Evolutionary conservation across 2,888 invertebrate genomes (phyloP), one percentile per base, ranked within the genome.

Genomic region (Nomada flava): DNA sequence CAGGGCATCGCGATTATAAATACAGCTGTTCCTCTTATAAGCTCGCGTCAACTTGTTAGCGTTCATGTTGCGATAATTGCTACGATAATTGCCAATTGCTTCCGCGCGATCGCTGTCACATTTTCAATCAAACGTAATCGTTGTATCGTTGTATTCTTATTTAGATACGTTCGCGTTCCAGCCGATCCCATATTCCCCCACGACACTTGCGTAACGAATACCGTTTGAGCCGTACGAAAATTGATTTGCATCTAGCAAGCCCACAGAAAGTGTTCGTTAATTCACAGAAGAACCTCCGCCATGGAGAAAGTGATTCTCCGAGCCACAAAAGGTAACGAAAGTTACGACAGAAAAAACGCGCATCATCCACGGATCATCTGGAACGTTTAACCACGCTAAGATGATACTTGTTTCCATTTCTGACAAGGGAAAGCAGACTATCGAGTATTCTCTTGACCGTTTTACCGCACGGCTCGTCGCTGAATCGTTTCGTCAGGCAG

Each of bases 401-500:
- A 18, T 57, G 5, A 18, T n/a, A 36, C 29, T 18, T 36, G 59
- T 23, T 20, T 71, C 60, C 50, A 23, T 42, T 29, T 47, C 20
- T 36, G 50, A 71, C 10, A 18, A 7, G 52, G 62, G 62, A 52
- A 60, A 60, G 60, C 29, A 26, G 36, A 18, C 29, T 53, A 55
- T 36, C 67, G 15, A 71, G 2, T 7, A 13, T 42, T n/a, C 57
- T 23, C 64, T 60, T 52, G 52, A 23, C 57, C 11, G 20, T 29
- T 60, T 26, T 11, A n/a, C 23, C 47, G 9, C 36, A 13, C 18
- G 20, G 26, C 13, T 23, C 36, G n/a, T 57, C 79, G 68, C 59
- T 69, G 36, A 69, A 79, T 29, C 59, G n/a, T 79, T 79, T 73
- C 55, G 55, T 73, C 47, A 47, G 68, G 53, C 55, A 52, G 44